phyloP scores from a whole-genome alignment of 1,140 invertebrate genomes.

The Camponotus vicinus region DNA sequence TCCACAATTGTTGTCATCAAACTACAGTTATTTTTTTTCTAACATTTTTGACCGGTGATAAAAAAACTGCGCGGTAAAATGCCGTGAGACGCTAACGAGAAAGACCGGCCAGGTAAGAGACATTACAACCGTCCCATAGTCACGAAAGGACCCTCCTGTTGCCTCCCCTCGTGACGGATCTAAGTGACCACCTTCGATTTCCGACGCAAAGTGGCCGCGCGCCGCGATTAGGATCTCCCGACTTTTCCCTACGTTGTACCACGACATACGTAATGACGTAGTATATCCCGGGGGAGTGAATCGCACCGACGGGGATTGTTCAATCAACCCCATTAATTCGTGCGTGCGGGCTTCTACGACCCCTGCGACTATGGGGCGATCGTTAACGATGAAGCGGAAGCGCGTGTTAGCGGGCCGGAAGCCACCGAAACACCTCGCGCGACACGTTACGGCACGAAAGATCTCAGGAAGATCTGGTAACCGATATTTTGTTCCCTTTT shows the following conservation, averaged over 20 bases:
- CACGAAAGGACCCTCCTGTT: conserved; percentile 62
- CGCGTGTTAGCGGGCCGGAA: conserved; percentile 40
- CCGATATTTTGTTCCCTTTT: background rate
- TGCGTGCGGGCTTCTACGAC: conserved; percentile 26
- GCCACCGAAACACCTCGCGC: conserved; percentile 41
- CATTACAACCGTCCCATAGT: conserved; percentile 59
- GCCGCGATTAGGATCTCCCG: conserved; percentile 82
- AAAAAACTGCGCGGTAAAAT: background rate
- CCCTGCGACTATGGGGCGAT: background rate
- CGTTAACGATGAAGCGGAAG: conserved; percentile 33
- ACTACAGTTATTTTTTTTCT: background rate
- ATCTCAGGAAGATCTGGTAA: conserved; percentile 24
- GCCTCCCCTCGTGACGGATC: conserved; percentile 81
- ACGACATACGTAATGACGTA: conserved; percentile 31
- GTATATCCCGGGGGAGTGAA: conserved; percentile 22
- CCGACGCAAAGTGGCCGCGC: conserved; percentile 84
- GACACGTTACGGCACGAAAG: background rate
- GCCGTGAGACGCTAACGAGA: background rate
- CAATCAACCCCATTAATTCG: conserved; percentile 67
- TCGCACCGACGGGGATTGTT: conserved; percentile 58
- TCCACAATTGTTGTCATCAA: background rate
- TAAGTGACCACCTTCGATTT: conserved; percentile 83
- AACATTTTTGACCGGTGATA: background rate
- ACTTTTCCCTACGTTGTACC: conserved; percentile 56
- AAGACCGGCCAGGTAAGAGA: background rate